Evolutionary conservation across 2,797 vertebrate genomes (phyloP).

Genomic region (Hoplostethus mediterraneus): DNA sequence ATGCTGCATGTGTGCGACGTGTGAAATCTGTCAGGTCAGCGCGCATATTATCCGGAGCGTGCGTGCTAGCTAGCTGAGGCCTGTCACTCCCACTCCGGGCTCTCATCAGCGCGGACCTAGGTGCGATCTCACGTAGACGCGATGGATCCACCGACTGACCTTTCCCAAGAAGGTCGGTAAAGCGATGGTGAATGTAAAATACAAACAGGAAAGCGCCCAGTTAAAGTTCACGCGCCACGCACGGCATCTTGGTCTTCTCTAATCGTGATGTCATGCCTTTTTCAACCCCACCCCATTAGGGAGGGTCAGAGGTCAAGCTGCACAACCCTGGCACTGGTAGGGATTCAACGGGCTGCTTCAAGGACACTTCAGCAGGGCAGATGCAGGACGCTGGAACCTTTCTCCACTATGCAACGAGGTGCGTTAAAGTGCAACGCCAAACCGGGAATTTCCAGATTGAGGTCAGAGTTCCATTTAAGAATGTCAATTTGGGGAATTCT

Average conservation of each 20-base stretch:
- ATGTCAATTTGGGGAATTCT: too few species aligned
- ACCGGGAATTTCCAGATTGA: too few species aligned
- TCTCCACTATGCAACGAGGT: too few species aligned
- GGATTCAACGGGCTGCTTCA: too few species aligned
- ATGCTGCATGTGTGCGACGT: background rate
- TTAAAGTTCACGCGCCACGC: background rate
- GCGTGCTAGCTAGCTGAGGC: constrained; percentile 44
- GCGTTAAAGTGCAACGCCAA: too few species aligned
- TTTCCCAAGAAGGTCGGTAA: constrained; percentile 13
- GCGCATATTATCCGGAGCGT: background rate
- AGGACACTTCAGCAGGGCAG: too few species aligned
- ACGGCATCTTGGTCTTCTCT: background rate
- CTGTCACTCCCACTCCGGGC: constrained; percentile 35
- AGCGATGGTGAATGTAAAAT: background rate
- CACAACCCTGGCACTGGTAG: too few species aligned
- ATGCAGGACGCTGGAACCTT: too few species aligned
- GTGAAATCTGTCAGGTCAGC: background rate
- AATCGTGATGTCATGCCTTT: too few species aligned
- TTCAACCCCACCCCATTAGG: too few species aligned
- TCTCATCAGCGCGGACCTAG: constrained; percentile 48
- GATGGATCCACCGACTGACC: constrained; percentile 21
- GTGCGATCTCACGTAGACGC: constrained; percentile 23
- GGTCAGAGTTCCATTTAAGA: too few species aligned
- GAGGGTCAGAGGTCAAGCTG: too few species aligned
- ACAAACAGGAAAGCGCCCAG: background rate